Base-by-base conservation (phyloP, 2,113 vertebrate species). In the Rhombomys opimus region DNA sequence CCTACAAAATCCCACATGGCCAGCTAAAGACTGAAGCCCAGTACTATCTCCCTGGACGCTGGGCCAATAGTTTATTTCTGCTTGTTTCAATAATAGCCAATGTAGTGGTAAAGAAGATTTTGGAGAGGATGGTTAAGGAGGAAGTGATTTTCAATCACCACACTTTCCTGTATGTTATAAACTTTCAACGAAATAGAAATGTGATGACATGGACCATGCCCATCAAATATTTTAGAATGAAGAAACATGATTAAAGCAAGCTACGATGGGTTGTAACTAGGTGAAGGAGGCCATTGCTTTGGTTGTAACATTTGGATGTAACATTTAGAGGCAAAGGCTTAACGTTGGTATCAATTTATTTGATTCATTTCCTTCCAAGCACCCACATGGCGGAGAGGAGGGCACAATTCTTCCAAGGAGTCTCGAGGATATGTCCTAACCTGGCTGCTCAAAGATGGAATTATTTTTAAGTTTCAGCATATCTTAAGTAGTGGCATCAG, bases 401-500 rank as follows among this genome's bases (percentile, higher is more conserved):
- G 70, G 20, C n/a, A 38, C 35, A 72, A n/a, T 2, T 35, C 18
- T n/a, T n/a, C 35, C 17, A n/a, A 8, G 20, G n/a, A 20, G 72
- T 41, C n/a, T 75, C 22, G 72, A 0, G n/a, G 72, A 11, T n/a
- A 75, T 41, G 72, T 41, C n/a, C n/a, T 75, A 38, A 38, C 1
- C 9, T 75, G n/a, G 38, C 18, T 75, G 72, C 72, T 23, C 20
- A 41, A 75, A 41, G 72, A 23, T 73, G 38, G 38, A 73, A 73
- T 22, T 73, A 73, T 50, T 75, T 75, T 76, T 46, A 41, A 41
- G 38, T 76, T 76, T 46, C 73, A 90, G 7, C 50, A 94, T 94
- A 89, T 91, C 70, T 96, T 91, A 93, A 91, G 94, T 68, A 35
- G 46, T 75, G 18, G 30, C 27, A 20, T 23, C 46, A 90, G 8